Evolutionary conservation across 1,140 invertebrate genomes (phyloP), one percentile per base, ranked within the genome.

Genomic region (Drosophila asahinai): DNA sequence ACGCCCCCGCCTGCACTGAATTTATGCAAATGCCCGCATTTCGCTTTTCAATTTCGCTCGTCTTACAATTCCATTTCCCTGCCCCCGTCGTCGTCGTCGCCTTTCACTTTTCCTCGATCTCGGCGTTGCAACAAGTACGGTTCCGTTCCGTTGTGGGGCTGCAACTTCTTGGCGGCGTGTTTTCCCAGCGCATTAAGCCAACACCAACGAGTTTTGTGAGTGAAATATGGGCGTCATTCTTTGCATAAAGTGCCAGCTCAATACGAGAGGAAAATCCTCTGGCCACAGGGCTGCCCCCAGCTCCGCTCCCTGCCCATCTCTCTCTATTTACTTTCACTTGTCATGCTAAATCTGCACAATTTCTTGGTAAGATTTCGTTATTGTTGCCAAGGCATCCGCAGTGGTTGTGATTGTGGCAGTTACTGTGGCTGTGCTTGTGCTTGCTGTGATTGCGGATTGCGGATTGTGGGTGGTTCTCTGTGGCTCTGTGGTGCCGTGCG

Each of bases 11-110:
- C 19, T 7, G 7, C 12, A 74, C 66, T 70, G 61, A 80, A 80
- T 87, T 87, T 87, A 87, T 87, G 83, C 83, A 87, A 87, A 87
- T 87, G 61, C 51, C 51, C 71, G 81, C 80, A 77, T 84, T 83
- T 87, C 75, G 80, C 84, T 83, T 86, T 87, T 89, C 83, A 81
- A 87, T 87, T 89, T 80, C 71, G 48, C 76, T 80, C 62, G 79
- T 51, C 71, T 86, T 72, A 77, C 74, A 62, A 74, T 86, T 74
- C 68, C 27, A 43, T 83, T 70, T 75, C 54, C 33, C 12, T 25
- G 17, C 19, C 25, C 36, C 8, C n/a, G 33, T 33, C 38, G 14
- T 5, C 38, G 22, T 5, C 12, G 25, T 25, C 22, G 22, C 22
- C 27, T 25, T 25, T 11, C 11, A 11, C 36, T 19, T 48, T 38